A percentile compares a stretch with the other conserved stretches of the same genome.
Conservation (phyloP, 1,140 invertebrate genomes). For the Diorhabda carinulata region DNA sequence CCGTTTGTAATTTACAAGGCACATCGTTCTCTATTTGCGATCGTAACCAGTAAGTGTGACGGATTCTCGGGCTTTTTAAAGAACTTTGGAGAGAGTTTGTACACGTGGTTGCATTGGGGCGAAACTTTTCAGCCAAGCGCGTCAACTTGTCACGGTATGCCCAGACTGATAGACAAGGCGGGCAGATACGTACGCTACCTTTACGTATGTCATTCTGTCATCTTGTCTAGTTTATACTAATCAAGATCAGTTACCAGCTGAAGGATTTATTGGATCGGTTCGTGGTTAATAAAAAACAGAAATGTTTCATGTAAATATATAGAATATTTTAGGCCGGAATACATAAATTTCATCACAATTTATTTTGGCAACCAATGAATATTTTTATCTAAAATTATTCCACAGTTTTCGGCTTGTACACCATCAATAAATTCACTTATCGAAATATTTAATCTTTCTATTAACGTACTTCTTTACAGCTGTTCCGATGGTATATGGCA, state of each 20-base stretch:
- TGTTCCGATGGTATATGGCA: too few species aligned
- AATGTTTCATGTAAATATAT: background rate
- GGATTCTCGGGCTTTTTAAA: background rate
- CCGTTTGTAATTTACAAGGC: too few species aligned
- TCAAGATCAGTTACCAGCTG: background rate
- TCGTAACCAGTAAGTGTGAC: background rate
- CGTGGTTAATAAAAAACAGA: background rate
- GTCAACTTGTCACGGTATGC: slow-evolving; percentile 1
- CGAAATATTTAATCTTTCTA: too few species aligned
- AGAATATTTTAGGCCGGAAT: too few species aligned
- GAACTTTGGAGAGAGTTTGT: background rate
- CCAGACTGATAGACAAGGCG: background rate
- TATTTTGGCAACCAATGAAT: too few species aligned
- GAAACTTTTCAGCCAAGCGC: background rate
- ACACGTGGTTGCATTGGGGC: slow-evolving; percentile 6
- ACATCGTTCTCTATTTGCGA: too few species aligned
- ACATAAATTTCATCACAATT: too few species aligned
- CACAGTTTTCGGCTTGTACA: too few species aligned
- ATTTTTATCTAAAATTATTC: too few species aligned
- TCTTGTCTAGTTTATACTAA: slow-evolving; percentile 9
- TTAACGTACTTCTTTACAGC: too few species aligned
- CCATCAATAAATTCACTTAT: too few species aligned
- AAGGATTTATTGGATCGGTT: slow-evolving; percentile 6
- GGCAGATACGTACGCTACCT: background rate
- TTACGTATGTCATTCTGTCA: slow-evolving; percentile 1